Conservation (phyloP, 2,888 invertebrate species). For the Caenorhabditis plicata region DNA sequence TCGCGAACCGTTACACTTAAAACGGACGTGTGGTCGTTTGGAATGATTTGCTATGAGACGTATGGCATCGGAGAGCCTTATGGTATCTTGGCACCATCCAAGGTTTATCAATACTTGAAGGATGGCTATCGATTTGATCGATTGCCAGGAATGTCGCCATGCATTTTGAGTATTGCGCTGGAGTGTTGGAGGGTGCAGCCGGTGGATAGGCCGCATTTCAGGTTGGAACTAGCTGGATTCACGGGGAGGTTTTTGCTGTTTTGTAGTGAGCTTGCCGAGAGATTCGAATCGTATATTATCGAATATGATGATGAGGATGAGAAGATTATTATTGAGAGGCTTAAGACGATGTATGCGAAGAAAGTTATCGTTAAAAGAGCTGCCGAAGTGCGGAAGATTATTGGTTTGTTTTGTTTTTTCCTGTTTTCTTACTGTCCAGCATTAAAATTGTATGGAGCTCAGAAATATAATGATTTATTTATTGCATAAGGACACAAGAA, state of each 20-base stretch:
- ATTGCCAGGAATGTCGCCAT: conserved; percentile 27
- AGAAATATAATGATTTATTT: too few relatives aligned
- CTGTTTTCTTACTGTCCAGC: too few relatives aligned
- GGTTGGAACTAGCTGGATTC: conserved; percentile 6
- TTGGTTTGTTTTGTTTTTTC: too few relatives aligned
- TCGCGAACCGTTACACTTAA: conserved; percentile 31
- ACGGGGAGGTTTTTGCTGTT: not conserved
- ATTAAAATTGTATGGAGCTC: too few relatives aligned
- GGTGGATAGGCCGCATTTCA: conserved; percentile 37
- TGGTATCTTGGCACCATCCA: conserved; percentile 17
- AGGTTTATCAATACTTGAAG: conserved; percentile 18
- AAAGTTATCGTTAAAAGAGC: too few relatives aligned
- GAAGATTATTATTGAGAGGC: conserved; percentile 1
- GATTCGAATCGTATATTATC: conserved; percentile 11
- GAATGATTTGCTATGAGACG: conserved; percentile 36
- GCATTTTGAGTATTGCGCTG: conserved; percentile 35
- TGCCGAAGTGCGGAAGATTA: too few relatives aligned
- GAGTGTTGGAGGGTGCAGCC: conserved; percentile 39
- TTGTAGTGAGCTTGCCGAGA: conserved; percentile 17
- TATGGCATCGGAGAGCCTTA: conserved; percentile 35
- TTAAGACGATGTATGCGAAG: too few relatives aligned
- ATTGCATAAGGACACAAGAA: too few relatives aligned
- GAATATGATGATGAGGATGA: conserved; percentile 26
- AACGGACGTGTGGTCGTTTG: conserved; percentile 49
- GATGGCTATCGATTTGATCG: conserved; percentile 33